A percentile compares a stretch with the other conserved stretches of the same genome.
Conservation (phyloP, 2,797 vertebrate genomes). For the Echiichthys vipera region DNA sequence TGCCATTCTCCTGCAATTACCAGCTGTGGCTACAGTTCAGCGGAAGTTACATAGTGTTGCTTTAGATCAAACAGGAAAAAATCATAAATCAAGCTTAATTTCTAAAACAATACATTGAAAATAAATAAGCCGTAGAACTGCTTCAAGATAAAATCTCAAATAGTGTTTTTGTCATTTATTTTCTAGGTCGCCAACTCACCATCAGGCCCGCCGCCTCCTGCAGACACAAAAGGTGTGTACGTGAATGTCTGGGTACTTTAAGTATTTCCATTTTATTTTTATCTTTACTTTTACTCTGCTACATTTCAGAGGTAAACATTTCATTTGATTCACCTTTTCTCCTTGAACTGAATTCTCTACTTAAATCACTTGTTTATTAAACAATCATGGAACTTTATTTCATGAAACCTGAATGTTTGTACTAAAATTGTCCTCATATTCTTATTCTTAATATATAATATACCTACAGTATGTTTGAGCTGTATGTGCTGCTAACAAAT, state of each 20-base stretch:
- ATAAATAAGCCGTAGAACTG: neutral
- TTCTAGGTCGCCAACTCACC: slow-evolving; percentile 51
- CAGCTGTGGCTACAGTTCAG: neutral
- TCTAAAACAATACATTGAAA: too few relatives aligned
- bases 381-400: too few relatives aligned
- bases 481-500: neutral
- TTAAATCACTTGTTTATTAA: too few relatives aligned
- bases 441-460: too few relatives aligned
- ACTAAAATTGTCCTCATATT: too few relatives aligned
- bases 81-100: neutral
- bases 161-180: neutral
- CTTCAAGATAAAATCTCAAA: neutral
- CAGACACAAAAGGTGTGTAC: slow-evolving; percentile 55
- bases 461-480: too few relatives aligned
- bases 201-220: slow-evolving; percentile 9
- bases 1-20: neutral
- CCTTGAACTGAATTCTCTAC: too few relatives aligned
- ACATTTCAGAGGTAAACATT: slow-evolving; percentile 3
- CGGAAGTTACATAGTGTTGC: neutral
- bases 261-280: too few relatives aligned
- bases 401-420: too few relatives aligned
- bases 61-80: neutral
- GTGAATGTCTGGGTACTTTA: too few relatives aligned
- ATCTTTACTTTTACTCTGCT: neutral
- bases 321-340: too few relatives aligned